Conservation (phyloP, 2,888 invertebrate species). For the Lapara coniferarum region DNA sequence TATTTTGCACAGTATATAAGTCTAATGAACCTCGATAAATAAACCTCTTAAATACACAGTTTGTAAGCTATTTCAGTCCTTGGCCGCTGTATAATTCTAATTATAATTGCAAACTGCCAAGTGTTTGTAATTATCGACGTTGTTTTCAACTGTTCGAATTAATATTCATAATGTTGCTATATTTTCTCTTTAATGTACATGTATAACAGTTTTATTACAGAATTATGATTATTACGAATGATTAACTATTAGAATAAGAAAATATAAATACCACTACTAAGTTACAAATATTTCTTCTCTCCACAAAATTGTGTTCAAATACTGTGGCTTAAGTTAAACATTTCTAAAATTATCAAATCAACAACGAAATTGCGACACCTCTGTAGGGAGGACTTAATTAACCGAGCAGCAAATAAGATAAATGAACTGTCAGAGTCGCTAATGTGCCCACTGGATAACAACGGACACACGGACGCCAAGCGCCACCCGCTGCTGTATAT, state of each 20-base stretch:
- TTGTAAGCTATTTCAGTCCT: conserved; percentile 4
- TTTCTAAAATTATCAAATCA: conserved; percentile 47
- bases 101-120: conserved; percentile 25
- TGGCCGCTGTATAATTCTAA: conserved; percentile 16
- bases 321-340: neutral
- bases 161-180: conserved; percentile 22
- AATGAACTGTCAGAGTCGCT: conserved; percentile 76
- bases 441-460: conserved; percentile 60
- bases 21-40: neutral
- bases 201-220: neutral
- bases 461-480: conserved; percentile 45
- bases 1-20: neutral
- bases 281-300: neutral
- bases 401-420: conserved; percentile 77
- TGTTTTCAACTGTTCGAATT: conserved; percentile 12
- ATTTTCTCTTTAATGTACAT: conserved; percentile 10
- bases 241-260: too few relatives aligned
- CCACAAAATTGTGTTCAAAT: neutral
- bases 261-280: too few relatives aligned
- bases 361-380: conserved; percentile 72
- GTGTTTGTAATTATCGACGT: conserved; percentile 13
- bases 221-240: neutral
- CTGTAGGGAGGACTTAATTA: conserved; percentile 71
- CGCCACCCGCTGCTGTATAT: conserved; percentile 19
- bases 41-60: neutral